Evolutionary conservation across 2,888 invertebrate genomes (phyloP), one percentile per base, ranked within the genome.

Genomic region (Mythimna albipuncta): DNA sequence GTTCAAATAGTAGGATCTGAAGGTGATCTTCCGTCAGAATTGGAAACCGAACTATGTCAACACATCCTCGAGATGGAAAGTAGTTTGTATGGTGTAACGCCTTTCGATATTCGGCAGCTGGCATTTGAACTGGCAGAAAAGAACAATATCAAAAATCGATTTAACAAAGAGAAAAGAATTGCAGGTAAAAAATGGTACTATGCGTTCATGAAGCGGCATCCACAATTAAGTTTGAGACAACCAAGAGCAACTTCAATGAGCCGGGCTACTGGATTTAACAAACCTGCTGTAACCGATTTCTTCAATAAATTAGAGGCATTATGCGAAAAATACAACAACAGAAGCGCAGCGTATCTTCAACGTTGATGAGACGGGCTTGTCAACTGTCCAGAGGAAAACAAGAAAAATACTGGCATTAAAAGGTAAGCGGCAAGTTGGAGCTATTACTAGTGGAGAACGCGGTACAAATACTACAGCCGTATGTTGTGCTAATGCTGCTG

Each of bases 231-330:
- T 41, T 57, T 84, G 50, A 64, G 83, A 73, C 83, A 76, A 69
- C 88, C 87, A 55, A 84, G 87, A 75, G 67, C 64, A 13, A 72
- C 67, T 35, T 74, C 70, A 58, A 67, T 82, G 47, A 62, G 63
- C 63, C 52, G 79, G 35, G 72, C 75, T 41, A 79, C 79, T 21
- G 64, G 77, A 26, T 82, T 82, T 35, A 79, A 79, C 59, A 62
- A 68, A 58, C 50, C 70, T 44, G 70, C 72, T 64, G 75, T 80
- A 9, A 50, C 50, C 47, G 26, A 55, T 50, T 74, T 75, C 65
- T 79, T 70, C 65, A 68, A 81, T 54, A 69, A 78, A 67, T 59
- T 81, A 58, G 47, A 64, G 38, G 64, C 55, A 41, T 61, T 75
- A 47, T 62, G 47, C 47, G 62, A 62, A 62, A 32, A 57, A 59